A percentile compares a stretch with the other conserved stretches of the same genome.
Evolutionary conservation across 2,113 vertebrate genomes (phyloP).

Genomic region (Xyliphius kryptos): DNA sequence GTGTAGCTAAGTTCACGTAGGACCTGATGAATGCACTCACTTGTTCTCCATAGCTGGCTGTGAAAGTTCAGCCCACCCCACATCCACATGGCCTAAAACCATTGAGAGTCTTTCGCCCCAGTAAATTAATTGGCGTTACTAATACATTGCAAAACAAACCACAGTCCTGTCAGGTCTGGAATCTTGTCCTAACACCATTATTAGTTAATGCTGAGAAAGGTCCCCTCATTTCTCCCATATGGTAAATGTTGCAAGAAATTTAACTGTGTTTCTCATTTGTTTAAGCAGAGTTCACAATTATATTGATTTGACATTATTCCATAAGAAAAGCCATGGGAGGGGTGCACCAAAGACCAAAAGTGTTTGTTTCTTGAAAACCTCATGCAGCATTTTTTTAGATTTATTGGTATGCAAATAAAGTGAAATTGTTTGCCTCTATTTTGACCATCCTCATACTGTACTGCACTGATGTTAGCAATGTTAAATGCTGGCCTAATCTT

Average conservation of each 20-base stretch:
- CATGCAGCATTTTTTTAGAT: too few species aligned
- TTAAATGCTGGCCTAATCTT: too few species aligned
- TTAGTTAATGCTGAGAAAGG: slow-evolving; percentile 65
- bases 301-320: slow-evolving; percentile 20
- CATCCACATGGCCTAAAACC: slow-evolving; percentile 46
- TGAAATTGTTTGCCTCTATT: too few species aligned
- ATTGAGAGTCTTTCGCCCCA: slow-evolving; percentile 55
- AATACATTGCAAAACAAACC: slow-evolving; percentile 65
- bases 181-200: slow-evolving; percentile 64
- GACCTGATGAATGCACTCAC: slow-evolving; percentile 40
- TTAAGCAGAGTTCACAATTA: slow-evolving; percentile 11
- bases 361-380: too few species aligned
- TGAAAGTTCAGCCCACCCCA: slow-evolving; percentile 36
- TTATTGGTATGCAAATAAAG: too few species aligned
- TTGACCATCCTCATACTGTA: too few species aligned
- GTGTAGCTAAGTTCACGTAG: slow-evolving; percentile 32
- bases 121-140: slow-evolving; percentile 74
- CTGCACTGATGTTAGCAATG: too few species aligned
- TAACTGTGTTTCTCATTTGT: slow-evolving; percentile 28
- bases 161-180: slow-evolving; percentile 57
- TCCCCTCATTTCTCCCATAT: slow-evolving; percentile 67
- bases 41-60: slow-evolving; percentile 33
- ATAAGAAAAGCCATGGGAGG: background rate
- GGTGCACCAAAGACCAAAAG: too few species aligned
- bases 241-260: too few species aligned